These are phyloP conservation scores for Anastrepha ludens DNA, from an alignment of 1,140 invertebrate genomes.

Conservation along the genomic window DNA sequence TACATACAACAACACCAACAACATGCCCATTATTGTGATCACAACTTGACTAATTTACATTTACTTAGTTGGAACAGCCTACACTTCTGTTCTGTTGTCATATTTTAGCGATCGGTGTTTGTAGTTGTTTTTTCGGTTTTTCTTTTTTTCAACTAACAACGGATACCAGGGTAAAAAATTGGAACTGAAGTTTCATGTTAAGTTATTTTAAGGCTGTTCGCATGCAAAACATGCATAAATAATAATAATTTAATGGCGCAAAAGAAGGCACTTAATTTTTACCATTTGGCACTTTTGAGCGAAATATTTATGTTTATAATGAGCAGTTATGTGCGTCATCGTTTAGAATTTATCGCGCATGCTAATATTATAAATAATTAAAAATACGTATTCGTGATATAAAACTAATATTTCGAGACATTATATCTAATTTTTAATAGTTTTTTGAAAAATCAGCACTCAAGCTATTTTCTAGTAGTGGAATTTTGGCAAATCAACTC, in stretches of 20 bases:
- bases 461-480: no score
- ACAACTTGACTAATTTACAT: conserved; percentile 48
- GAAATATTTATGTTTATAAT: background rate
- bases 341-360: background rate
- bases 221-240: conserved; percentile 40
- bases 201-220: conserved; percentile 20
- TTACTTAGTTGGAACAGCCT: conserved; percentile 10
- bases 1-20: background rate
- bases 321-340: background rate
- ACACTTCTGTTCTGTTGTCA: conserved; percentile 35
- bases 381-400: no score
- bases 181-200: background rate
- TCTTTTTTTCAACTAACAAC: background rate
- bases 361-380: background rate
- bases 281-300: background rate
- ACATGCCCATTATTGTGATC: conserved; percentile 1
- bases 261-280: conserved; percentile 20
- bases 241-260: conserved; percentile 27
- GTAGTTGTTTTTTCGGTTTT: background rate
- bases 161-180: no score
- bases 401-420: no score
- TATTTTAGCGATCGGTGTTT: conserved; percentile 8
- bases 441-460: no score
- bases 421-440: no score
- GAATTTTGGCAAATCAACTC: no score